phyloP scores from a whole-genome alignment of 2,888 invertebrate species.

The Xestia xanthographa region DNA sequence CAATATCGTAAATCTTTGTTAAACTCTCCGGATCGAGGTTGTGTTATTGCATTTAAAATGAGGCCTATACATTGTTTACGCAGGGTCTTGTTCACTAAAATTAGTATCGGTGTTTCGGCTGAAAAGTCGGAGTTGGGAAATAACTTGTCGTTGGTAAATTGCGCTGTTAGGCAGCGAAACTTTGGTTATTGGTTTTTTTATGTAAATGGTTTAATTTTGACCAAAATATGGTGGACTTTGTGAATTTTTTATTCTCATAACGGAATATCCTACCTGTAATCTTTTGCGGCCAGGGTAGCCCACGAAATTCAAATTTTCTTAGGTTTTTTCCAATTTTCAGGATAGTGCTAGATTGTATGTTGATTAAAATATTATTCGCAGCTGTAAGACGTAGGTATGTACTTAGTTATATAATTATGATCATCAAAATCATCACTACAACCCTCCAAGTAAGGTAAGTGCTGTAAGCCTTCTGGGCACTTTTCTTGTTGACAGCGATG shows the following conservation, averaged over 20 bases:
- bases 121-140: constrained; percentile 28
- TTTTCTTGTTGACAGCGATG: too few species aligned
- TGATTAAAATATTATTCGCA: too few species aligned
- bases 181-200: constrained; percentile 39
- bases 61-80: constrained; percentile 47
- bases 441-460: too few species aligned
- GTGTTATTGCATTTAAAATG: constrained; percentile 58
- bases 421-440: too few species aligned
- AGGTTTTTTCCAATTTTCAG: too few species aligned
- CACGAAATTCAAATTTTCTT: too few species aligned
- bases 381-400: too few species aligned
- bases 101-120: constrained; percentile 30
- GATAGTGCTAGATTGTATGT: too few species aligned
- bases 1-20: constrained; percentile 43
- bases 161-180: constrained; percentile 10
- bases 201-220: constrained; percentile 6
- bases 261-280: not conserved
- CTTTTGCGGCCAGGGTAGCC: too few species aligned
- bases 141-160: constrained; percentile 32
- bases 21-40: constrained; percentile 23
- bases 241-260: not conserved
- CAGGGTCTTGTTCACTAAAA: constrained; percentile 34
- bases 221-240: not conserved
- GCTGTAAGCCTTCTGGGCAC: too few species aligned
- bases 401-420: too few species aligned